These are phyloP conservation scores for Propithecus deckenii DNA, from an alignment of 2,797 vertebrate genomes.

Conservation along the genomic window DNA sequence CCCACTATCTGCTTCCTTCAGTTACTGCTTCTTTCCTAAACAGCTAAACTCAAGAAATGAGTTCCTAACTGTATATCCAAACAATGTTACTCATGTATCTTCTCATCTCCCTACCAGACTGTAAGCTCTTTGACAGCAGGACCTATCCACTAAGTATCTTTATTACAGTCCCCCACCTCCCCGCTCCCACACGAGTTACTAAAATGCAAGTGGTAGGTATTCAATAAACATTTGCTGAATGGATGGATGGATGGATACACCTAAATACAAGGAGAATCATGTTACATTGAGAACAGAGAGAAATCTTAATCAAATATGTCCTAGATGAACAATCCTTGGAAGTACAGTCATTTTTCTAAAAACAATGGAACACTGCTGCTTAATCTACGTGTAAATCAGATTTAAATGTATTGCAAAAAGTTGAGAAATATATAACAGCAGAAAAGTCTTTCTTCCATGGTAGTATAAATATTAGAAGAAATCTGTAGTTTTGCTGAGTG, in stretches of 20 bases:
- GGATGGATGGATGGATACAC: not conserved
- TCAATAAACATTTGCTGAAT: not conserved
- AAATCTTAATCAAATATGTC: not conserved
- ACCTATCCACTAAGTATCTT: not conserved
- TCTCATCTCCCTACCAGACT: not conserved
- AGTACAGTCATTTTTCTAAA: constrained; percentile 15
- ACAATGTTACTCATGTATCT: not conserved
- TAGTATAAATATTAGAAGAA: not conserved
- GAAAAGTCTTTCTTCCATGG: not conserved
- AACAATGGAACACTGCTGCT: not conserved
- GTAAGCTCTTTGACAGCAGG: not conserved
- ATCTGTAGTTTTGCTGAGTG: not conserved
- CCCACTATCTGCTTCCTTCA: not conserved
- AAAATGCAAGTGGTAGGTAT: not conserved
- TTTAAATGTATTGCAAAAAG: not conserved
- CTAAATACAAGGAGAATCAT: not conserved
- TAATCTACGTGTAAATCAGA: not conserved
- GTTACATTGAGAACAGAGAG: not conserved
- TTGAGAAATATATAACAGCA: not conserved
- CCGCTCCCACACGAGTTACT: not conserved
- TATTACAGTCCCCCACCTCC: not conserved
- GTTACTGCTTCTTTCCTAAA: not conserved
- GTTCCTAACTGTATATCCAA: not conserved
- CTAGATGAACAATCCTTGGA: not conserved
- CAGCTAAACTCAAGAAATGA: not conserved